Percentiles rank a stretch among this genome's conserved stretches.
These are phyloP conservation scores for Drosophila paucipuncta DNA, from an alignment of 2,888 invertebrate genomes.

Conservation along the genomic window DNA sequence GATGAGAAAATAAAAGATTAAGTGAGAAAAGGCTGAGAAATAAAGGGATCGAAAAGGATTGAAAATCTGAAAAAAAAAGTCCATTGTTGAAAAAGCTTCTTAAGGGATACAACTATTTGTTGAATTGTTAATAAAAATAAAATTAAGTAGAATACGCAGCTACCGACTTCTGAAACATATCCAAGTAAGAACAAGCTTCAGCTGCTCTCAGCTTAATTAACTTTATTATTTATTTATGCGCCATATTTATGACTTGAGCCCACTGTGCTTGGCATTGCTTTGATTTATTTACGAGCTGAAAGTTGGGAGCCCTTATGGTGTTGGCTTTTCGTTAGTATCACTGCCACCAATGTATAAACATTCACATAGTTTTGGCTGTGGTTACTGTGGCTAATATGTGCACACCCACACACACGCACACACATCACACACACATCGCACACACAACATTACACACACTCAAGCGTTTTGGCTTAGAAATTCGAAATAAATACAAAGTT, in stretches of 20 bases:
- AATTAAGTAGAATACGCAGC: neutral
- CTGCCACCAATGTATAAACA: slow-evolving; percentile 39
- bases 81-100: neutral
- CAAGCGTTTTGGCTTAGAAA: slow-evolving; percentile 66
- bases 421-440: slow-evolving; percentile 24
- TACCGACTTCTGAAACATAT: neutral
- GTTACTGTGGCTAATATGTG: slow-evolving; percentile 68
- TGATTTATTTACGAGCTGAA: slow-evolving; percentile 64
- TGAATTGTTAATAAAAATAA: neutral
- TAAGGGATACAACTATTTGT: neutral
- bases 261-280: slow-evolving; percentile 61
- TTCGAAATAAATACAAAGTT: slow-evolving; percentile 60
- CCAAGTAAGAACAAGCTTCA: neutral
- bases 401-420: slow-evolving; percentile 47
- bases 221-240: neutral
- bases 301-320: slow-evolving; percentile 63
- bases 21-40: neutral
- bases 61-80: neutral
- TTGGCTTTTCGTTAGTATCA: slow-evolving; percentile 73
- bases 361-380: slow-evolving; percentile 54
- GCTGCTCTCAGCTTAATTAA: neutral
- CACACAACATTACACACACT: slow-evolving; percentile 38
- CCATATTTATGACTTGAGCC: slow-evolving; percentile 9
- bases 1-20: neutral
- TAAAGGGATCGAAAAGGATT: neutral